Percentiles rank a stretch among this genome's conserved stretches.
phyloP scores from a whole-genome alignment of 2,113 vertebrate genomes.

The Catagonus wagneri region DNA sequence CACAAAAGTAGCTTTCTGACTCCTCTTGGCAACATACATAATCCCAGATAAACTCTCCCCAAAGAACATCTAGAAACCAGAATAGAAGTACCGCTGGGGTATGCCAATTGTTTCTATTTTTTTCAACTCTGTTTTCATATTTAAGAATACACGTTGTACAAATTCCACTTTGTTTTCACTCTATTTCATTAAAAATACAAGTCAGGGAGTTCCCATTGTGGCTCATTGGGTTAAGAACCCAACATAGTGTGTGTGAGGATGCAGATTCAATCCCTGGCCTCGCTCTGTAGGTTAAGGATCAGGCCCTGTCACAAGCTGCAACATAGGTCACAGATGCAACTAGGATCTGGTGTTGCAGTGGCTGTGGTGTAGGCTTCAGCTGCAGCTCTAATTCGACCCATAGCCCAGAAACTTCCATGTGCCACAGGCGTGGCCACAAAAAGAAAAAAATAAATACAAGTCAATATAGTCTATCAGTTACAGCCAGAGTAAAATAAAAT shows the following conservation, averaged over 20 bases:
- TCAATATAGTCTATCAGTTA: background rate
- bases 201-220: background rate
- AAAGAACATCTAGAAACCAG: background rate
- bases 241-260: no score
- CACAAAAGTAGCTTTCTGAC: background rate
- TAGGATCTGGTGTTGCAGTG: no score
- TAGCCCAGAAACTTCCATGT: no score
- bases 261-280: background rate
- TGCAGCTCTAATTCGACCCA: no score
- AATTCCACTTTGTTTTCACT: background rate
- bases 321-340: no score
- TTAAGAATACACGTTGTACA: conserved; percentile 26
- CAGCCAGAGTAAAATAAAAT: conserved; percentile 40
- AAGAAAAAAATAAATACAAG: background rate
- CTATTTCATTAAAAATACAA: conserved; percentile 30
- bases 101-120: background rate
- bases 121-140: background rate
- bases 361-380: no score
- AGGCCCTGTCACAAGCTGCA: no score
- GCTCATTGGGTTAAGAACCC: background rate
- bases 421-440: no score
- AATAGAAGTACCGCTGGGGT: background rate
- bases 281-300: no score
- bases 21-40: background rate
- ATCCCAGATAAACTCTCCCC: background rate